Evolutionary conservation across 2,113 vertebrate species (phyloP).

Genomic region (Mobula hypostoma): DNA sequence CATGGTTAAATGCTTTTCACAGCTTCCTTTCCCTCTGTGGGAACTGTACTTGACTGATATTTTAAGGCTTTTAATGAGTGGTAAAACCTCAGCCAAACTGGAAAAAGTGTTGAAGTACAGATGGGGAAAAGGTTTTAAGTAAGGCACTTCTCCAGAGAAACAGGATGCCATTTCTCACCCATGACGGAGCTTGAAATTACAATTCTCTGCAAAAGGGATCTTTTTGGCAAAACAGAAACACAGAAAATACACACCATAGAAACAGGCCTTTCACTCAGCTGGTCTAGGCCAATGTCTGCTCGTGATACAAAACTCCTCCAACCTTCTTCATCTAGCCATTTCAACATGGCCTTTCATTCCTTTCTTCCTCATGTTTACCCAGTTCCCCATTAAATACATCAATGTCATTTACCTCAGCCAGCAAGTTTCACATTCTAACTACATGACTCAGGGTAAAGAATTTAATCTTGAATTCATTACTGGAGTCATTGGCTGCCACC

Average conservation of each 20-base stretch:
- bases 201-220: not conserved
- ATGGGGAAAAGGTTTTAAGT: not conserved
- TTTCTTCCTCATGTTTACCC: not conserved
- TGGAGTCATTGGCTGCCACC: not conserved
- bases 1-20: not conserved
- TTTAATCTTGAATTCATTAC: not conserved
- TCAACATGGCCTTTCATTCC: not conserved
- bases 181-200: not conserved
- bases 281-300: not conserved
- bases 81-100: not conserved
- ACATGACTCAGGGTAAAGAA: not conserved
- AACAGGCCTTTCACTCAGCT: not conserved
- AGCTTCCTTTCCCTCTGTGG: not conserved
- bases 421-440: not conserved
- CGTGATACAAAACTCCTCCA: too few species aligned
- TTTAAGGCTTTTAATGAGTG: not conserved
- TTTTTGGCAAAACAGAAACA: not conserved
- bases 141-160: not conserved
- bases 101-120: not conserved
- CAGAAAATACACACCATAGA: not conserved
- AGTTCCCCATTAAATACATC: not conserved
- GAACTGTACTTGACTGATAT: not conserved
- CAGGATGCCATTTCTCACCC: not conserved
- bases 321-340: not conserved
- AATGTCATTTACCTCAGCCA: not conserved